Conservation (phyloP, 2,888 invertebrate genomes). For the Lamproptera curius region DNA sequence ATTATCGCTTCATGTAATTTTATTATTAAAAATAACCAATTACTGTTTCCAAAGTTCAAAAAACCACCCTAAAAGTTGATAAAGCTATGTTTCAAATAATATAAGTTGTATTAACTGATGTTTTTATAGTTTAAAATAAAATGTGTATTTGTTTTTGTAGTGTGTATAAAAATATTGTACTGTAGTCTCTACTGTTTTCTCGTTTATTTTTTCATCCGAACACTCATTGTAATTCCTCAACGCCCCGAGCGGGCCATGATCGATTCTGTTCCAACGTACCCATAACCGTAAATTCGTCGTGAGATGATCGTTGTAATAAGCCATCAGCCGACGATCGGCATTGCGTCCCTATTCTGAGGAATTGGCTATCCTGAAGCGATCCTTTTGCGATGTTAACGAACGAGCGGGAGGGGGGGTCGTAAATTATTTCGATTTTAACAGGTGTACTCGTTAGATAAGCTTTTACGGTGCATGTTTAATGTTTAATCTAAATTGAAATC, state of each 20-base stretch:
- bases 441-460: constrained; percentile 74
- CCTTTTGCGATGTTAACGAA: constrained; percentile 35
- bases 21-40: no score
- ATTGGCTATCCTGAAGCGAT: constrained; percentile 15
- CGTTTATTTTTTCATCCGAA: no score
- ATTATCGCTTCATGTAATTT: no score
- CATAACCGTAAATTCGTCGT: constrained; percentile 12
- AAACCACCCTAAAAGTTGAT: no score
- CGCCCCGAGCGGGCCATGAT: neutral
- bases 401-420: constrained; percentile 42
- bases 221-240: neutral
- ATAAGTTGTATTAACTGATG: no score
- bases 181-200: no score
- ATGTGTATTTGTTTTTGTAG: no score
- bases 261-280: constrained; percentile 2
- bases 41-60: no score
- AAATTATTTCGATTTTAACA: constrained; percentile 71
- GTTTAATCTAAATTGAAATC: constrained; percentile 76
- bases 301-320: constrained; percentile 2
- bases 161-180: no score
- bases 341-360: constrained; percentile 18
- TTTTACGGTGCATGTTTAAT: constrained; percentile 69
- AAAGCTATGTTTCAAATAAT: no score
- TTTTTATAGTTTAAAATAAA: no score
- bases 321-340: constrained; percentile 1